These are phyloP conservation scores for Montipora capitata DNA, from an alignment of 92 coral and sea anemone genomes.

Conservation along the genomic window DNA sequence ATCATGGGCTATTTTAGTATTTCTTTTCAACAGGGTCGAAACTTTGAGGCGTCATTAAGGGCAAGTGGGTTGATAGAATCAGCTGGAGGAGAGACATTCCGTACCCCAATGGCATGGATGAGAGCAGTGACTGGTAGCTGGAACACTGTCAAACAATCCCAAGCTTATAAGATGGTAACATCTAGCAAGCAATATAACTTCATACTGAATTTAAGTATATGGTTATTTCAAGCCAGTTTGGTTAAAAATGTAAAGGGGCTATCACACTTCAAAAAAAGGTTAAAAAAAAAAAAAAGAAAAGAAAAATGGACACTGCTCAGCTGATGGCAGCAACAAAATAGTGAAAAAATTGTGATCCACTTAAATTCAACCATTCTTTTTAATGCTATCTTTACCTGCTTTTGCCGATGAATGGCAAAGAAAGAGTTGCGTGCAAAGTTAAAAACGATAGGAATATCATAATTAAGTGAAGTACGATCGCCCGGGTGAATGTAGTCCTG, in stretches of 20 bases:
- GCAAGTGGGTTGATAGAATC: conserved; percentile 90
- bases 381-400: no score
- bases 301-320: no score
- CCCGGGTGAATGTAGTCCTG: no score
- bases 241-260: neutral
- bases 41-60: conserved; percentile 87
- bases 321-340: no score
- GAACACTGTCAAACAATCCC: conserved; percentile 79
- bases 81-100: conserved; percentile 93
- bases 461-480: no score
- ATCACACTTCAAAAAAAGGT: no score
- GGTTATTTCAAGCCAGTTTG: neutral
- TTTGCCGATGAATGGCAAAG: neutral
- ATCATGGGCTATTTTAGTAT: neutral
- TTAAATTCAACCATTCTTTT: no score
- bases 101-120: conserved; percentile 93
- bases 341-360: no score
- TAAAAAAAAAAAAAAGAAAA: no score
- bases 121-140: conserved; percentile 94
- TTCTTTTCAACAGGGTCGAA: conserved; percentile 80
- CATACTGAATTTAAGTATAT: neutral
- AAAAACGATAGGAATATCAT: no score
- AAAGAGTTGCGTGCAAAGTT: no score
- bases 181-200: no score
- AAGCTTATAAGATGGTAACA: conserved; percentile 90